Base-by-base conservation (phyloP, 2,888 invertebrate species). In the Thyatira batis region DNA sequence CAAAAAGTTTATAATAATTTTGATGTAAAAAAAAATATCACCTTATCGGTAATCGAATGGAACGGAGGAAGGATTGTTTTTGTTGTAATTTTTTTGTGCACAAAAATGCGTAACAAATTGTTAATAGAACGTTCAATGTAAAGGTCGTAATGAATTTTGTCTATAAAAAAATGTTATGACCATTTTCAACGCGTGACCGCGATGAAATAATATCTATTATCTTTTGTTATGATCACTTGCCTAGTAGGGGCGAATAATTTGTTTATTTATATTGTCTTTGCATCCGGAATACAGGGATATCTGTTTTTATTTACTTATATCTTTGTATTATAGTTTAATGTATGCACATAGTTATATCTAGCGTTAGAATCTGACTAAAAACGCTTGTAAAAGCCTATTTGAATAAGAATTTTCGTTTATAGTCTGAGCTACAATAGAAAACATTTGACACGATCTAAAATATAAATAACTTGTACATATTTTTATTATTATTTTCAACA, bases 71-170 rank as follows among this genome's bases (percentile, higher is more conserved):
- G 44, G 49, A 53, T 49, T 39, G 30, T 27, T 30, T 45, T 33
- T 50, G 33, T 45, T 43, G 20, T 25, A 28, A n/a, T 1, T 9
- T 53, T 50, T 23, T 39, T 50, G 30, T 50, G 4, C 13, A 48
- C 5, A n/a, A 48, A 21, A 50, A 49, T 50, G 60, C 58, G 61
- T 57, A 27, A 51, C 60, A 21, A 59, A 61, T 57, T 21, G 50
- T 48, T 45, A 51, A 54, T 55, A 43, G 56, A 62, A 49, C 49
- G 33, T 28, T 27, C 53, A 50, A 51, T 49, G 57, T 50, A 53
- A 55, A 60, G 54, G 59, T 53, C 67, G 39, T 20, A 30, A 49
- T 23, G 45, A 61, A 55, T 61, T 65, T 60, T 65, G 51, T 21
- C 11, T 20, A 43, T 39, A 58, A 54, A 56, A 49, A 52, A 45